Evolutionary conservation across 2,113 vertebrate genomes (phyloP).

Genomic region (Hystrix cristata): DNA sequence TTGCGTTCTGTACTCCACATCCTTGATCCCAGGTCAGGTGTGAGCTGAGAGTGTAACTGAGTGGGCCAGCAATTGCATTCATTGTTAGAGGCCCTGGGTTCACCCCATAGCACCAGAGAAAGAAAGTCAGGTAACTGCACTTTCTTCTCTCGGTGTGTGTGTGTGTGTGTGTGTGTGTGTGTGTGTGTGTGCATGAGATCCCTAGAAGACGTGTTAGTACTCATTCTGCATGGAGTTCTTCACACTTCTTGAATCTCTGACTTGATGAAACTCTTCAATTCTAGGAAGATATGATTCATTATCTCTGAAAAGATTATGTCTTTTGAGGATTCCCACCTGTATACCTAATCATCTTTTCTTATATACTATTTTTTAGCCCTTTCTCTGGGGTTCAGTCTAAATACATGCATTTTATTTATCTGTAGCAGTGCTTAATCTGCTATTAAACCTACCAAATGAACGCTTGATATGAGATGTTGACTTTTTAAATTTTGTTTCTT

Average conservation of each 20-base stretch:
- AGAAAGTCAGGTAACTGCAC: not conserved
- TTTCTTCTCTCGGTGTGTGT: not conserved
- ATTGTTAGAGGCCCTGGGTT: not conserved
- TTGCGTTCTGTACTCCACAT: accelerated
- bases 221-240: not conserved
- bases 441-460: not conserved
- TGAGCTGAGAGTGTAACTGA: not conserved
- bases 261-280: too few relatives aligned
- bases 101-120: too few relatives aligned
- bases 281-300: not conserved
- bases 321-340: not conserved
- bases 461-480: not conserved
- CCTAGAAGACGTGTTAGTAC: not conserved
- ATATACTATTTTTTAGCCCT: not conserved
- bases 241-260: not conserved
- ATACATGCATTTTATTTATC: not conserved
- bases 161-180: not conserved
- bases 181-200: not conserved
- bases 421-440: not conserved
- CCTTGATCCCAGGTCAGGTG: not conserved
- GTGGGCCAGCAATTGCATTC: too few relatives aligned
- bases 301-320: not conserved
- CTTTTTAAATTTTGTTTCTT: not conserved
- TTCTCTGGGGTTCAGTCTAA: not conserved
- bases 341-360: not conserved